Conservation (phyloP, 2,888 invertebrate species). For the Xylota sylvarum region DNA sequence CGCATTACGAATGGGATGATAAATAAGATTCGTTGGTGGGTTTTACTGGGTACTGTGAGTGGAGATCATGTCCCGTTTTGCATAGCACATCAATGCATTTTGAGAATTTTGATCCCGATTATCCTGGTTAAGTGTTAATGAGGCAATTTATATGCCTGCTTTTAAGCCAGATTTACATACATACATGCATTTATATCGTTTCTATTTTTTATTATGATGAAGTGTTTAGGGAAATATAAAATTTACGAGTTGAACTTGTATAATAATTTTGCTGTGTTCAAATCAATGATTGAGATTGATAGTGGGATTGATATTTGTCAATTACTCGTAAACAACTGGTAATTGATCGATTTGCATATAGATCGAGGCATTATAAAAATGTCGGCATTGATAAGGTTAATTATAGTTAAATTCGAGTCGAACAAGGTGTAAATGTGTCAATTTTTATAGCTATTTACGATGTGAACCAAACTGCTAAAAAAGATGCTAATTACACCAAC, state of each 20-base stretch:
- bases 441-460: conserved; percentile 19
- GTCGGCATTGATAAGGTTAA: not conserved
- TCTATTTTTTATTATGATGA: not conserved
- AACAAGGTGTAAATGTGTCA: conserved; percentile 49
- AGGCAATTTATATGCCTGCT: conserved; percentile 66
- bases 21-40: conserved; percentile 23
- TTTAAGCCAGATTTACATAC: conserved; percentile 32
- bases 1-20: conserved; percentile 56
- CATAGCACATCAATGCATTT: conserved; percentile 6
- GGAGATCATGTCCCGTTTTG: not conserved
- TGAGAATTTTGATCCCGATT: conserved; percentile 50
- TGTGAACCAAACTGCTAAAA: conserved; percentile 23
- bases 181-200: too few species aligned
- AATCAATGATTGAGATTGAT: not conserved
- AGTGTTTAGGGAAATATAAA: not conserved
- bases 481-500: too few species aligned
- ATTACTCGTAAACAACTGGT: conserved; percentile 21
- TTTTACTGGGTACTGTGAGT: conserved; percentile 7
- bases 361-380: conserved; percentile 49
- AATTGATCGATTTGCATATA: conserved; percentile 64
- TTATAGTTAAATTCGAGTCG: conserved; percentile 29
- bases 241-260: conserved; percentile 32
- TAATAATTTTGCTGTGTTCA: not conserved
- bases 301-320: conserved; percentile 56
- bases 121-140: conserved; percentile 68